Evolutionary conservation across 2,797 vertebrate genomes (phyloP).

Genomic region (Novumbra hubbsi): DNA sequence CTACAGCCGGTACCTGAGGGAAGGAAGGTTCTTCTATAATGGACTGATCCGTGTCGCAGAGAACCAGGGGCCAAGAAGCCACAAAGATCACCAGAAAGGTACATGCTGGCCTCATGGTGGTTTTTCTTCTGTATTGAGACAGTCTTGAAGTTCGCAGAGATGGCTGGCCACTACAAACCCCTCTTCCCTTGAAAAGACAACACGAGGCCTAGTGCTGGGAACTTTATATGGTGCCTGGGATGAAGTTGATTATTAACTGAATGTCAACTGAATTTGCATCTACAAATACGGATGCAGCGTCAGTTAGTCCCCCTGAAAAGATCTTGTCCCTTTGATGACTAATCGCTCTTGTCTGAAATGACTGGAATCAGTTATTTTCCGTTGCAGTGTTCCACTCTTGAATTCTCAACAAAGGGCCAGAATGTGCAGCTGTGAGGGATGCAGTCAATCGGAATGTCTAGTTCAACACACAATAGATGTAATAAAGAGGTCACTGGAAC

Average conservation of each 20-base stretch:
- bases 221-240: constrained; percentile 42
- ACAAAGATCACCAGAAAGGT: constrained; percentile 60
- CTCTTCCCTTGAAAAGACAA: constrained; percentile 12
- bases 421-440: constrained; percentile 2
- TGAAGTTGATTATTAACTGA: constrained; percentile 59
- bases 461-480: background rate
- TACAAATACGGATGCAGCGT: background rate
- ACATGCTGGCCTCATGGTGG: constrained; percentile 68
- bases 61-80: constrained; percentile 55
- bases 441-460: constrained; percentile 4
- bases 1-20: constrained; percentile 42
- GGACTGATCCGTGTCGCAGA: constrained; percentile 55
- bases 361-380: background rate
- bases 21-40: constrained; percentile 47
- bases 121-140: constrained; percentile 13
- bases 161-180: constrained; percentile 9
- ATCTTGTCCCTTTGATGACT: background rate
- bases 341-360: background rate
- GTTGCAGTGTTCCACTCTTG: background rate
- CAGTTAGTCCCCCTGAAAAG: background rate
- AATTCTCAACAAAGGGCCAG: background rate
- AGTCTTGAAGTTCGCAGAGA: constrained; percentile 5
- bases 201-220: constrained; percentile 12
- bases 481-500: too few species aligned
- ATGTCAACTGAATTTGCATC: constrained; percentile 7